These are phyloP conservation scores for Sardina pilchardus DNA, from an alignment of 2,113 vertebrate genomes.

Conservation along the genomic window DNA sequence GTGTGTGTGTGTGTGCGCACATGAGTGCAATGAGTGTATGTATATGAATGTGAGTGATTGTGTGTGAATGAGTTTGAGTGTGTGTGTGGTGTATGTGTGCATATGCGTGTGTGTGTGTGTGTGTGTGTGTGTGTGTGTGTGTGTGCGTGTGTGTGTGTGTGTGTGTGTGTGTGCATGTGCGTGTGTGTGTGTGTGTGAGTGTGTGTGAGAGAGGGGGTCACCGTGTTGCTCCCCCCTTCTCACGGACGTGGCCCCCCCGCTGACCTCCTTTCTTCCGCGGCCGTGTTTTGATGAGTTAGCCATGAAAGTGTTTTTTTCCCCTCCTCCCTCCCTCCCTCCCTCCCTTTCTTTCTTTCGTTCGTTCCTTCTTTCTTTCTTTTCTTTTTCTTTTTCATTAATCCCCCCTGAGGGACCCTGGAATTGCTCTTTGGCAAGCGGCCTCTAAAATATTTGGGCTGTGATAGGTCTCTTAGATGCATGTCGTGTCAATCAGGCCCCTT, in stretches of 20 bases:
- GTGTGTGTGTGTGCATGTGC: not conserved
- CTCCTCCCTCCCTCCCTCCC: not conserved
- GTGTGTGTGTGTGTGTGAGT: not conserved
- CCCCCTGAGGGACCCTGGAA: conserved; percentile 69
- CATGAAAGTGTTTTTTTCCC: conserved; percentile 68
- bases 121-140: not conserved
- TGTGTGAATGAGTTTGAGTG: not conserved
- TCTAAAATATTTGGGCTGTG: conserved; percentile 71
- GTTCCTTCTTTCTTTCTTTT: conserved; percentile 63
- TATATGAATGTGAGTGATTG: too few relatives aligned
- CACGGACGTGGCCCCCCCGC: conserved; percentile 37
- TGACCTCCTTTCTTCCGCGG: conserved; percentile 37
- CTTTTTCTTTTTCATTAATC: conserved; percentile 68
- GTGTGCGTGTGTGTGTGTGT: not conserved
- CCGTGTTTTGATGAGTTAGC: conserved; percentile 68
- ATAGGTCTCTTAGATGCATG: conserved; percentile 72
- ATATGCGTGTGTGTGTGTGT: not conserved
- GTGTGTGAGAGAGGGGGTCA: conserved; percentile 63
- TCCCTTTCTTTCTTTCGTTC: not conserved
- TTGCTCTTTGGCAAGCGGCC: conserved; percentile 71
- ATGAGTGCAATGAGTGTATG: not conserved
- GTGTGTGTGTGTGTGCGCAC: not conserved
- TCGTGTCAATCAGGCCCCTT: conserved; percentile 67
- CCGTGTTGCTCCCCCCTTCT: conserved; percentile 59
- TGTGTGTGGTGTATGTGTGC: not conserved